Base-by-base conservation (phyloP, 37 sponge, comb jelly and placozoan genomes). In the Diacarnus erythraeanus region DNA sequence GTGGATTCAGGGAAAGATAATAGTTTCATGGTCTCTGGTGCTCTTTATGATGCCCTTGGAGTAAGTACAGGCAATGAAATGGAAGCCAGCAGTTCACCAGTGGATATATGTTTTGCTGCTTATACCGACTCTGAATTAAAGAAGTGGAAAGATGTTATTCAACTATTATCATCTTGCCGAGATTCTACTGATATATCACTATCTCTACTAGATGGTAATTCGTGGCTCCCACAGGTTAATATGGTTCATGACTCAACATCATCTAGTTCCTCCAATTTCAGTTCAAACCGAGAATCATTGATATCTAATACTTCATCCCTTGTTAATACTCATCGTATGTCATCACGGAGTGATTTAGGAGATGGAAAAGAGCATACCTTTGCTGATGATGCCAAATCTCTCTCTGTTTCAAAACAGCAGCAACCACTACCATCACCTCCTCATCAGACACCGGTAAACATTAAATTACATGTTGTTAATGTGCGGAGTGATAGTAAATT, bases 361-460 rank as follows among this genome's bases (percentile, higher is more conserved):
- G 38, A 57, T 0, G 58, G 71, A 54, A 57, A 59, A n/a, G 72
- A 58, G 2, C 59, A 38, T 0, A 29, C 23, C 0, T 18, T 71
- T 5, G 8, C 26, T 57, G 72, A 60, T 0, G 71, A 71, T 23
- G 26, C 41, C 27, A 71, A 26, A 33, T 26, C 38, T 17, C 58
- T 80, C 58, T 69, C 71, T 8, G 22, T 35, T 2, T 38, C 61
- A 0, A 83, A 83, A 65, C 83, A 83, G 69, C 83, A 75, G 29
- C 76, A 75, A 58, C 83, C 83, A 34, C 76, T 83, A 4, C 83
- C 83, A 31, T 75, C 75, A 27, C 83, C 68, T 34, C 83, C 83
- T 15, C 67, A 21, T 22, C 42, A 20, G 35, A 30, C 68, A 30
- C 74, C 29, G 39, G 74, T 74, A 18, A 81, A 12, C 12, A 47